phyloP scores from a whole-genome alignment of 2,113 vertebrate genomes.

The Menura novaehollandiae region DNA sequence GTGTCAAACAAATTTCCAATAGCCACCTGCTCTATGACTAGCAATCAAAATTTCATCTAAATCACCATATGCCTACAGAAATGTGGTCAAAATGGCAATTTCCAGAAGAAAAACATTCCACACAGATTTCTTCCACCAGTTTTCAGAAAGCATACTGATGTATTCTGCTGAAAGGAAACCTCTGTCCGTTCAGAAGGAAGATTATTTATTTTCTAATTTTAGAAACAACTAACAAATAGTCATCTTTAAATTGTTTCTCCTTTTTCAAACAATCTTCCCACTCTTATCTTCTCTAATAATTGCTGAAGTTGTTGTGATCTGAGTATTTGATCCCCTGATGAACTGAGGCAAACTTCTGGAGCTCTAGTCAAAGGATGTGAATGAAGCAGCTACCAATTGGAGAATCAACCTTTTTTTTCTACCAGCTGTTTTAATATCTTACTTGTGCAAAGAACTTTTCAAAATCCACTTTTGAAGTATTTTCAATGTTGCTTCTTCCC shows the following conservation, averaged over 20 bases:
- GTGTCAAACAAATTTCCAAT: not conserved
- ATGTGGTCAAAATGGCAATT: not conserved
- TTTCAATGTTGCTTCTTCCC: not conserved
- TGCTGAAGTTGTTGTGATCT: not conserved
- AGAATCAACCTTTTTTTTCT: not conserved
- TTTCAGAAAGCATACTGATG: not conserved
- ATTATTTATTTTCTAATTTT: not conserved
- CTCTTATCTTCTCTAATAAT: not conserved
- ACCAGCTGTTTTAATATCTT: slow-evolving; percentile 4
- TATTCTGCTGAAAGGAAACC: not conserved
- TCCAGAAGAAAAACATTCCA: not conserved
- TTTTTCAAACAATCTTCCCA: not conserved
- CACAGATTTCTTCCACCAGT: not conserved
- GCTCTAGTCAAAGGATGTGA: not conserved
- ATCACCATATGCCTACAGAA: not conserved
- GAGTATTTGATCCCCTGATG: not conserved
- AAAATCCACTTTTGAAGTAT: not conserved
- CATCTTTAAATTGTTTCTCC: not conserved
- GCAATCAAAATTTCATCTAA: not conserved
- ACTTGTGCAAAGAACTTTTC: not conserved
- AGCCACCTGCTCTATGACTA: not conserved
- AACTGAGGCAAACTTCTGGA: not conserved
- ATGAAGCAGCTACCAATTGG: not conserved
- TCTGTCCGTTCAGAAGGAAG: not conserved
- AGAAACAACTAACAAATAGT: not conserved